These are phyloP conservation scores for Ochlodes sylvanus DNA, from an alignment of 2,888 invertebrate species.

Conservation along the genomic window DNA sequence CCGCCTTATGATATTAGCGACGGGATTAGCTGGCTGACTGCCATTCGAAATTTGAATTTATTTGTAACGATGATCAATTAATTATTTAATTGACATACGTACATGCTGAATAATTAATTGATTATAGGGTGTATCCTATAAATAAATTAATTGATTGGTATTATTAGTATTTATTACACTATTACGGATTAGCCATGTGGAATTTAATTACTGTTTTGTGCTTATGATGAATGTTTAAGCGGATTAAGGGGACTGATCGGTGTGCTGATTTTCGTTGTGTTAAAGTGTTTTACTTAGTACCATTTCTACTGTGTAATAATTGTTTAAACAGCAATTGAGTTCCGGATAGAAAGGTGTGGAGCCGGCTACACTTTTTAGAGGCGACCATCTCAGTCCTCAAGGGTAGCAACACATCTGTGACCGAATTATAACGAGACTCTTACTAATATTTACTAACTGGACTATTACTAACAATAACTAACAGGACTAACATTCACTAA, in stretches of 20 bases:
- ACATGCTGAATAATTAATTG: conserved; percentile 30
- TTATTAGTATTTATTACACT: no score
- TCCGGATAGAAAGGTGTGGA: no score
- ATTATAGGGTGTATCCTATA: conserved; percentile 22
- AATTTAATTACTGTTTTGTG: conserved; percentile 34
- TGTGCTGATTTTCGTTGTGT: background rate
- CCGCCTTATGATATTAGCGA: conserved; percentile 53
- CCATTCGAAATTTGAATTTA: conserved; percentile 24
- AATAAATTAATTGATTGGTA: conserved; percentile 35
- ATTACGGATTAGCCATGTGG: conserved; percentile 18
- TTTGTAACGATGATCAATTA: conserved; percentile 31
- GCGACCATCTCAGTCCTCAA: no score
- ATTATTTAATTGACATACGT: conserved; percentile 21
- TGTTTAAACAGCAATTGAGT: no score
- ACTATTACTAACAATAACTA: no score
- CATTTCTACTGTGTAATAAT: no score
- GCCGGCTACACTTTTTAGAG: no score
- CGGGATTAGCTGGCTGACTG: conserved; percentile 23
- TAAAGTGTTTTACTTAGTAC: background rate
- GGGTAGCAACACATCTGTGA: no score
- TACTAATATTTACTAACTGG: no score
- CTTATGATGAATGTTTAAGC: conserved; percentile 26
- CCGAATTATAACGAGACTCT: no score
- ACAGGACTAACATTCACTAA: no score
- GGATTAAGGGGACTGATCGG: background rate